These are phyloP conservation scores for Colinus virginianus DNA, from an alignment of 2,113 vertebrate species.

Conservation along the genomic window DNA sequence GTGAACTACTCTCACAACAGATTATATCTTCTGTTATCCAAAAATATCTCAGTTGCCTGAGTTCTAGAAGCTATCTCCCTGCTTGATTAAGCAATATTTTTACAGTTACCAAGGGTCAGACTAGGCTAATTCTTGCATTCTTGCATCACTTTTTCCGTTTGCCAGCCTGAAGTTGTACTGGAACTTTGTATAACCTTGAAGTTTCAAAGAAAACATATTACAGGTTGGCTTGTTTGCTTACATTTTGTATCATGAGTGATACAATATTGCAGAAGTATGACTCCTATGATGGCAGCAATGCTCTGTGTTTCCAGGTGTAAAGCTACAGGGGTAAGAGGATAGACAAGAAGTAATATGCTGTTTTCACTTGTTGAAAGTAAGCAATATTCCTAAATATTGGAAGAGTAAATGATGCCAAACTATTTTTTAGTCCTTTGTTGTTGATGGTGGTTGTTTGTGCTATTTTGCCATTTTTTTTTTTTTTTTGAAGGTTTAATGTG, in stretches of 20 bases:
- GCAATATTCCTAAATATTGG: background rate
- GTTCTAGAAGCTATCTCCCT: background rate
- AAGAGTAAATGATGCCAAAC: background rate
- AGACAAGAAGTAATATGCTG: background rate
- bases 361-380: background rate
- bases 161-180: background rate
- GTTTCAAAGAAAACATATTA: conserved; percentile 8
- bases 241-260: background rate
- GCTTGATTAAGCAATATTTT: conserved; percentile 48
- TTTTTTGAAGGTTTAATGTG: background rate
- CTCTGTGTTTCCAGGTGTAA: conserved; percentile 24
- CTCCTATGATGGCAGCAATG: background rate
- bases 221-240: accelerated
- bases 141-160: background rate
- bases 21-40: conserved; percentile 14
- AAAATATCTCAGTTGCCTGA: background rate
- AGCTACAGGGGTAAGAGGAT: background rate
- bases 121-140: background rate
- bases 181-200: conserved; percentile 18
- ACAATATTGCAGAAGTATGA: background rate
- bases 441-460: background rate
- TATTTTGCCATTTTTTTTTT: background rate
- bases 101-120: conserved; percentile 1
- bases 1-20: conserved; percentile 16
- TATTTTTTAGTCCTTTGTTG: background rate